Percentiles rank a stretch among this genome's conserved stretches.
These are phyloP conservation scores for Melanotaenia pygmaea DNA, from an alignment of 2,797 vertebrate species.

Conservation along the genomic window DNA sequence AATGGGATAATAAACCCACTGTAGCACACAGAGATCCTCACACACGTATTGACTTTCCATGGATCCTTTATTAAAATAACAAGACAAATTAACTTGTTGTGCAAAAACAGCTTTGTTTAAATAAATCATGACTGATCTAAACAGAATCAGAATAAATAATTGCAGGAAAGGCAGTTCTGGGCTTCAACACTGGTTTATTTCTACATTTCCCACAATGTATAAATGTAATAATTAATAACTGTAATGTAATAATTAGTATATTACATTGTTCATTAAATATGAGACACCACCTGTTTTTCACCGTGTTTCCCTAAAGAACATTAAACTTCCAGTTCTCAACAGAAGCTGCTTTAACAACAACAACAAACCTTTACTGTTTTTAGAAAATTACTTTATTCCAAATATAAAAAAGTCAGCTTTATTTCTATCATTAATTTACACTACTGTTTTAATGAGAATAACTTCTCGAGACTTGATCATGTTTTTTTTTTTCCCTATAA, in stretches of 20 bases:
- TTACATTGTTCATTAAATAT: not conserved
- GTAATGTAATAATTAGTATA: not conserved
- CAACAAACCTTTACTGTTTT: constrained; percentile 11
- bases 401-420: constrained; percentile 16
- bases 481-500: constrained; percentile 20
- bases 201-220: not conserved
- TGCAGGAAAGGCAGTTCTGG: no score
- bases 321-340: constrained; percentile 21
- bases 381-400: constrained; percentile 1
- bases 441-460: constrained; percentile 19
- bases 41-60: no score
- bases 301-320: not conserved
- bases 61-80: no score
- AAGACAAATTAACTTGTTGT: no score
- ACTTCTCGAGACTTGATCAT: constrained; percentile 8
- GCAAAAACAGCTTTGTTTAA: no score
- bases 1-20: no score
- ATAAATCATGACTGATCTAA: no score
- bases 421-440: constrained; percentile 32
- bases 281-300: not conserved
- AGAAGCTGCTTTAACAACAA: not conserved
- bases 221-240: not conserved
- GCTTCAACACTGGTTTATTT: not conserved
- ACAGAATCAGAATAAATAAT: no score
- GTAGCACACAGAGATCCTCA: no score